phyloP scores from a whole-genome alignment of 1,140 invertebrate genomes.

The Cydia fagiglandana region DNA sequence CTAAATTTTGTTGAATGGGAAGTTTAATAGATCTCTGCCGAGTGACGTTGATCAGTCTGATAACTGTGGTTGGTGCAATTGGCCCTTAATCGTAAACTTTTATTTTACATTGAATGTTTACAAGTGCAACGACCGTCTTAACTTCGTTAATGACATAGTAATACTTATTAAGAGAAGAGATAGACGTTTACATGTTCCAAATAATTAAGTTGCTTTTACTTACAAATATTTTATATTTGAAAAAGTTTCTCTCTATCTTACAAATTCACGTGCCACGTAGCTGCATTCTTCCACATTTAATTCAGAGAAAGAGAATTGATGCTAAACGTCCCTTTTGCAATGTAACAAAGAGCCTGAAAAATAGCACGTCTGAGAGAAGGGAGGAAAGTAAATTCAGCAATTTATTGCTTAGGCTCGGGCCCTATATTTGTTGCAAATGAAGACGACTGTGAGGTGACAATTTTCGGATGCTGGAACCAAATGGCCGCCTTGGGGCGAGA shows the following conservation, averaged over 20 bases:
- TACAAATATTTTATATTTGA: not conserved
- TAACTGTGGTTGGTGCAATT: no score
- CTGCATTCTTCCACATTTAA: slow-evolving; percentile 38
- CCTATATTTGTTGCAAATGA: slow-evolving; percentile 76
- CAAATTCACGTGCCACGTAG: slow-evolving; percentile 27
- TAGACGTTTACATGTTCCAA: no score
- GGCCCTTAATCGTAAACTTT: no score
- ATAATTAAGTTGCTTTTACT: no score
- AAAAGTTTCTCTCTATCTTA: not conserved
- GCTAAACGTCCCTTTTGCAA: slow-evolving; percentile 55
- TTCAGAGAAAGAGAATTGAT: slow-evolving; percentile 42
- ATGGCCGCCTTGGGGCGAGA: slow-evolving; percentile 63
- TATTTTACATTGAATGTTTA: no score
- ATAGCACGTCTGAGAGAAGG: slow-evolving; percentile 64
- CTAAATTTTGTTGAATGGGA: no score
- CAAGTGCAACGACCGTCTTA: no score
- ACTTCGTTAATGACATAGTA: no score
- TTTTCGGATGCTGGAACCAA: slow-evolving; percentile 64
- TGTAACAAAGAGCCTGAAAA: slow-evolving; percentile 67
- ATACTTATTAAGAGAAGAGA: no score
- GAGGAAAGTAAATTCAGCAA: slow-evolving; percentile 71
- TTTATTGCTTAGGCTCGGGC: slow-evolving; percentile 67
- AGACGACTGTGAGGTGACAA: slow-evolving; percentile 72
- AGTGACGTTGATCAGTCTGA: no score
- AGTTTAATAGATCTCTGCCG: no score